Base-by-base conservation (phyloP, 2,797 vertebrate species). In the Heteromormyrus szaboi region DNA sequence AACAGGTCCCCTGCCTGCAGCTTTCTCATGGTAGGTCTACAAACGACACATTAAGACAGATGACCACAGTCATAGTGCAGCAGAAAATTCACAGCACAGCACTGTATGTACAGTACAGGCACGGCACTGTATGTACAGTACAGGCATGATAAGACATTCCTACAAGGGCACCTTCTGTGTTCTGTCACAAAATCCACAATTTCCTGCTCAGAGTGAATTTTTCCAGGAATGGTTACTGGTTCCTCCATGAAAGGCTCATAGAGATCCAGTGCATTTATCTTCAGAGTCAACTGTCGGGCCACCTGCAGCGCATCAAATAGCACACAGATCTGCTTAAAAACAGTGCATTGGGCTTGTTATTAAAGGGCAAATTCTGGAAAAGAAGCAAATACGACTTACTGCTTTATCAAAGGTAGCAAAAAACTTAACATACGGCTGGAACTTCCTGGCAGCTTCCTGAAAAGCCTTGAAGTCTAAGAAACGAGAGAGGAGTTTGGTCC, bases 241-340 rank as follows among this genome's bases (percentile, higher is more conserved):
- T 99, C 98, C 17, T 99, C 97, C 99, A 99, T 99, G 92, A 99
- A 99, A 0, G 99, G 97, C 91, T 99, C 99, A 0, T 99, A 99
- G 95, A 99, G 99, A 91, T 99, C 97, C 48, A 99, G 97, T 90
- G 99, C 97, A 0, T 99, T 99, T 93, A 98, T 92, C 94, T 98
- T 99, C 91, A 99, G 94, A 14, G 97, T 98, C 88, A 99, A 92
- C 90, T 98, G 97, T 93, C 98, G 99, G 89, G 98, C 98, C 92
- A 99, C 97, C 99, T 99, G 91, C 72, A 90, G 65, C 29, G 3
- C 25, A 68, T 33, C 11, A 68, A 68, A 68, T 33, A 68, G 65
- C 65, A 68, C 25, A 33, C 25, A 12, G 29, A 33, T 68, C 65
- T 33, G 11, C 29, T 68, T 68, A 33, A 68, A 33, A 68, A 33